A percentile compares a stretch with the other conserved stretches of the same genome.
Evolutionary conservation across 2,113 vertebrate species (phyloP).

Genomic region (Hemiprocne comata): DNA sequence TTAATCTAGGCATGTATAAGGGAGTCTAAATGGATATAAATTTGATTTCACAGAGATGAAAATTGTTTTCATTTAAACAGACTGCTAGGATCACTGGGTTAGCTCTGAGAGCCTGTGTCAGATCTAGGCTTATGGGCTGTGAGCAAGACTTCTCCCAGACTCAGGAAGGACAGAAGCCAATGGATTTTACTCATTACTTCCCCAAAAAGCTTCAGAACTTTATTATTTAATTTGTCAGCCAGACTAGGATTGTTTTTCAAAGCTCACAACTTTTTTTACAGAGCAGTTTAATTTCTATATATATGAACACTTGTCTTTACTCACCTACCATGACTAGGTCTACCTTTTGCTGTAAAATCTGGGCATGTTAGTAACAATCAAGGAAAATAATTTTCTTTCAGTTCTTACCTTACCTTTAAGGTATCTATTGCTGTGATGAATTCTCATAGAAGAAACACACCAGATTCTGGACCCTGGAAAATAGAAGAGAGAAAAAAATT

Average conservation of each 20-base stretch:
- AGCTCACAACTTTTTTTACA: not conserved
- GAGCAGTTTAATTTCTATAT: not conserved
- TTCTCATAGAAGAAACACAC: not conserved
- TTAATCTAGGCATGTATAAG: not conserved
- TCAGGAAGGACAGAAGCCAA: not conserved
- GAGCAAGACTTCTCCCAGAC: not conserved
- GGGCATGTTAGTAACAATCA: not conserved
- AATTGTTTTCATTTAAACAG: not conserved
- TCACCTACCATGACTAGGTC: not conserved
- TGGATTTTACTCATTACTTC: not conserved
- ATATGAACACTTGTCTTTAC: not conserved
- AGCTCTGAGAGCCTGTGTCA: not conserved
- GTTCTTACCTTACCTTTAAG: not conserved
- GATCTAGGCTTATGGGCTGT: rapidly evolving
- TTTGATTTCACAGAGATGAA: not conserved
- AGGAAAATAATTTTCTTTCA: not conserved
- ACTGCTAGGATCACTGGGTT: not conserved
- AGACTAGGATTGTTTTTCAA: not conserved
- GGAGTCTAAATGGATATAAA: not conserved
- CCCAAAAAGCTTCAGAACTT: not conserved
- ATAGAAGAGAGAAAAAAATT: not conserved
- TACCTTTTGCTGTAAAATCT: not conserved
- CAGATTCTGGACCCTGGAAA: not conserved
- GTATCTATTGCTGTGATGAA: not conserved
- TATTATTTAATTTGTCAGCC: not conserved